Conservation (phyloP, 2,113 vertebrate genomes). For the Nesoenas mayeri region DNA sequence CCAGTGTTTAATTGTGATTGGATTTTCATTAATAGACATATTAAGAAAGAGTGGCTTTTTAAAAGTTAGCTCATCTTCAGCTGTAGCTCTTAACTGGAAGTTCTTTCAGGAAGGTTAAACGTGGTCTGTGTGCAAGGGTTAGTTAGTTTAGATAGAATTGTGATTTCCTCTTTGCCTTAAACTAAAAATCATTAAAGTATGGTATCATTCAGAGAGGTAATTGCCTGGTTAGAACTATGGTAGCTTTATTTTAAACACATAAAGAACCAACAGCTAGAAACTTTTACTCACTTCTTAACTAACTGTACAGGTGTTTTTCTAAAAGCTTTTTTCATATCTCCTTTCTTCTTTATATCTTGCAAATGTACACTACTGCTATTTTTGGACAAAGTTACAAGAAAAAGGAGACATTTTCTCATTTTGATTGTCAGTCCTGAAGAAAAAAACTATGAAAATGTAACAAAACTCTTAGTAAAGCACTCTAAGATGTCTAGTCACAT, state of each 20-base stretch:
- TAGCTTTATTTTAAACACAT: not conserved
- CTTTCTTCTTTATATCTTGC: not conserved
- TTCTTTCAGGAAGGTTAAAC: not conserved
- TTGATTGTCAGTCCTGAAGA: not conserved
- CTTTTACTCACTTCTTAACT: not conserved
- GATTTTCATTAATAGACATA: not conserved
- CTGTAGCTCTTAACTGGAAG: not conserved
- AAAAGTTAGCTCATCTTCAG: not conserved
- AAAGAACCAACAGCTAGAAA: not conserved
- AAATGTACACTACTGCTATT: not conserved
- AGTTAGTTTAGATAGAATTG: not conserved
- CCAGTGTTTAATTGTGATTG: not conserved
- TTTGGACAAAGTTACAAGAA: not conserved
- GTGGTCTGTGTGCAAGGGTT: not conserved
- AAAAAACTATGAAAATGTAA: not conserved
- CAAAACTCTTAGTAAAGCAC: not conserved
- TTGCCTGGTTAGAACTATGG: not conserved
- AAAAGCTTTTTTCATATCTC: not conserved
- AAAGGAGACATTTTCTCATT: not conserved
- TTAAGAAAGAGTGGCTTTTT: not conserved
- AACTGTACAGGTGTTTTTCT: not conserved
- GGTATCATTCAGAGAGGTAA: not conserved
- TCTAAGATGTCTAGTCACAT: not conserved
- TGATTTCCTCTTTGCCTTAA: not conserved
- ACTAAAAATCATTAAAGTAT: not conserved